A percentile compares a stretch with the other conserved stretches of the same genome.
Conservation (phyloP, 2,888 invertebrate genomes). For the Ormyrus nitidulus region DNA sequence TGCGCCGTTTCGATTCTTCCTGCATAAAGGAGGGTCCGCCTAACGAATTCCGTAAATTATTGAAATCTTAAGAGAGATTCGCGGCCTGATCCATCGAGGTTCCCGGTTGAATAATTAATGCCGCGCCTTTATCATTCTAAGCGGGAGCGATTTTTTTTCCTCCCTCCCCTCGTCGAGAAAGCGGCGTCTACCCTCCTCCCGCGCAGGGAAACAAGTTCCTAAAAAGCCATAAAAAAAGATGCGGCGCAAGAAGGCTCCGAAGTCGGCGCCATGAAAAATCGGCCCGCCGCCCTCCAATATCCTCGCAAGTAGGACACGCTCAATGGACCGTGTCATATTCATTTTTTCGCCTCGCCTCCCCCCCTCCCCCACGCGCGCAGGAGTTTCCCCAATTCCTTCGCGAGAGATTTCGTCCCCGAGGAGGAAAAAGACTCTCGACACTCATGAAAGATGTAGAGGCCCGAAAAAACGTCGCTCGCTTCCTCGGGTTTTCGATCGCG, state of each 20-base stretch:
- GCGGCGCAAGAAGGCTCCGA: conserved; percentile 38
- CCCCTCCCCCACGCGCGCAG: conserved; percentile 17
- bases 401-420: conserved; percentile 45
- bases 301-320: conserved; percentile 49
- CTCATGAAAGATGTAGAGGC: conserved; percentile 63
- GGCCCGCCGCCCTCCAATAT: conserved; percentile 31
- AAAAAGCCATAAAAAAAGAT: not conserved
- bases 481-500: not conserved
- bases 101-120: conserved; percentile 49
- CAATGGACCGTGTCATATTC: conserved; percentile 56
- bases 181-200: too few relatives aligned
- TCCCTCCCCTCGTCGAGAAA: conserved; percentile 15
- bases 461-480: conserved; percentile 33
- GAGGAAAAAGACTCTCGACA: conserved; percentile 56
- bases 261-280: conserved; percentile 48
- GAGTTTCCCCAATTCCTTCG: conserved; percentile 49
- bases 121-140: conserved; percentile 38
- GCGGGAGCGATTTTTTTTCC: conserved; percentile 47
- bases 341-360: conserved; percentile 36
- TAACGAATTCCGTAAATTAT: conserved; percentile 56
- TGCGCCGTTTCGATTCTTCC: conserved; percentile 11
- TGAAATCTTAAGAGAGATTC: conserved; percentile 52
- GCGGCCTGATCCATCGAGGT: conserved; percentile 39
- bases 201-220: too few relatives aligned
- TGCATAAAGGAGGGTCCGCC: conserved; percentile 24